Base-by-base conservation (phyloP, 2,888 invertebrate genomes). In the Barypeithes pellucidus region DNA sequence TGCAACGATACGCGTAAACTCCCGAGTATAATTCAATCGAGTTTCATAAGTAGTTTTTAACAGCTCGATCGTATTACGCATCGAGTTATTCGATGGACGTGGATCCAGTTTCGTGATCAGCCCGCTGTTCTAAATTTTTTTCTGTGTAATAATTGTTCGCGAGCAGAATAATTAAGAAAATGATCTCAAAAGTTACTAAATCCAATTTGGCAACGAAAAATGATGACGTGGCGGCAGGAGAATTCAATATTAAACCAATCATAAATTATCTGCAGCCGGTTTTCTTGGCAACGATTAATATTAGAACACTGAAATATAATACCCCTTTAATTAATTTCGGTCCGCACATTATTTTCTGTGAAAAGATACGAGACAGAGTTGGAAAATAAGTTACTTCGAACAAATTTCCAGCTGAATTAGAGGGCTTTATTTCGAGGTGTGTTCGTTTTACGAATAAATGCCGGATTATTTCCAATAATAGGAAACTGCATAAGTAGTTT, bases 221-320 rank as follows among this genome's bases (percentile, higher is more conserved):
- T n/a, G 29, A 29, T 43, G 47, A 47, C 11, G 47, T 5, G 47
- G 47, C 7, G 11, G 20, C 18, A n/a, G 47, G 11, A 47, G 20
- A 47, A 20, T 47, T 47, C 20, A n/a, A 47, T 47, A 47, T 20
- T 47, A 43, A 29, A 43, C 43, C 16, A 16, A 16, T 43, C 43
- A 47, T 47, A 47, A 47, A 47, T 47, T 47, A 47, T 18, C 47
- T 47, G 20, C 47, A 47, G 11, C 47, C 47, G 47, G 1, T 47
- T 47, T 47, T 47, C 47, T 47, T 47, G 20, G 12, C 47, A 47
- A 47, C 20, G 18, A 47, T 47, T 47, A 47, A 47, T 47, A 47
- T 47, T 20, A 20, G 20, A 20, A 47, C 20, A 20, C 9, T 20
- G 47, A 47, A 18, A 47, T 8, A 47, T 20, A 47, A 47, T 47